Evolutionary conservation across 2,797 vertebrate species (phyloP).

Genomic region (Gouania willdenowi): DNA sequence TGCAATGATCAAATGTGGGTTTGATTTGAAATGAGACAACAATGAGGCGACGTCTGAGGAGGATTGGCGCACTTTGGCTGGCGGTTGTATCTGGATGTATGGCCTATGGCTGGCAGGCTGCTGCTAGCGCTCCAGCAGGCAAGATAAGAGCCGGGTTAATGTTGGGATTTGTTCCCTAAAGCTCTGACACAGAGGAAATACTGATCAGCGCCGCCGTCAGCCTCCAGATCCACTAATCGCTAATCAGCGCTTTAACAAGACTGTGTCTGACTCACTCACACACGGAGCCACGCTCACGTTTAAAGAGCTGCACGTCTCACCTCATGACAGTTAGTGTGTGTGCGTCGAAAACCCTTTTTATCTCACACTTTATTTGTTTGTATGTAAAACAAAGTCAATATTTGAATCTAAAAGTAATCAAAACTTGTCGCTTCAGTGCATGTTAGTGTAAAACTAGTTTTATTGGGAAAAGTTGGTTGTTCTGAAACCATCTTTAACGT

Average conservation of each 20-base stretch:
- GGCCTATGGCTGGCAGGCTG: constrained; percentile 68
- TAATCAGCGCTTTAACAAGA: constrained; percentile 68
- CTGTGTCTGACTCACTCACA: constrained; percentile 37
- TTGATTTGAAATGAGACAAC: constrained; percentile 64
- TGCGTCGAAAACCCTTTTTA: too few species aligned
- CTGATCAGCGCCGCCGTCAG: constrained; percentile 67
- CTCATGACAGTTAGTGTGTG: neutral
- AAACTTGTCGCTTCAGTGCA: too few species aligned
- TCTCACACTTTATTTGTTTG: too few species aligned
- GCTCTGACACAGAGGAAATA: constrained; percentile 74
- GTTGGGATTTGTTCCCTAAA: constrained; percentile 81
- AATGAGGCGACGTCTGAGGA: constrained; percentile 50
- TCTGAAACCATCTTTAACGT: too few species aligned
- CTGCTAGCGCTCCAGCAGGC: constrained; percentile 69
- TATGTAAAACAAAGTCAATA: too few species aligned
- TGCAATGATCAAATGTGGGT: constrained; percentile 52
- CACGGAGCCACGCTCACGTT: constrained; percentile 14
- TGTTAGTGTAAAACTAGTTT: too few species aligned
- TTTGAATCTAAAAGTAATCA: neutral
- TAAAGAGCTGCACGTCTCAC: constrained; percentile 9
- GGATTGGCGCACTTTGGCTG: constrained; percentile 46
- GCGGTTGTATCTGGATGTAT: constrained; percentile 61
- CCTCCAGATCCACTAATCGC: constrained; percentile 66
- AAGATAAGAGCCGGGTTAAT: constrained; percentile 79
- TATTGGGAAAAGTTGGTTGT: too few species aligned